Conservation (phyloP, 64 coral and sea anemone genomes). For the Montipora capricornis region DNA sequence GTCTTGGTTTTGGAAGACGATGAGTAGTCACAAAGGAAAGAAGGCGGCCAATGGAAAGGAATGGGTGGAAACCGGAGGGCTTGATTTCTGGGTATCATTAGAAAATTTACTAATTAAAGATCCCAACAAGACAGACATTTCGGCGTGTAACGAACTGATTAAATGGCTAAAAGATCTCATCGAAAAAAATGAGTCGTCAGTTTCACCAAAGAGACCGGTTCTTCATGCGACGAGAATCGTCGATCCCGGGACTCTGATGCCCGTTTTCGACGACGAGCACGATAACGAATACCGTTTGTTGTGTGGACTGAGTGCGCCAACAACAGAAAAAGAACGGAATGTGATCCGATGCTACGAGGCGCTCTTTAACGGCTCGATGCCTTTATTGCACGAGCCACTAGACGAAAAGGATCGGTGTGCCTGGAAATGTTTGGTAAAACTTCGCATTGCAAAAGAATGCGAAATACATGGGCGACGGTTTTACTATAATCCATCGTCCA, state of each 20-base stretch:
- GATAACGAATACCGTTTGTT: background rate
- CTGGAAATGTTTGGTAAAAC: background rate
- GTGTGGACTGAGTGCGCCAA: background rate
- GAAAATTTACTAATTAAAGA: background rate
- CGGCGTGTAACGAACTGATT: background rate
- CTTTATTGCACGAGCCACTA: background rate
- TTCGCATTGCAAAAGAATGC: background rate
- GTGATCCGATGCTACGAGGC: background rate
- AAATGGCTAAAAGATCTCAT: background rate
- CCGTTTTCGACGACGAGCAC: background rate
- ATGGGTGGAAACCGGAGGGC: background rate
- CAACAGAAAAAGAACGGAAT: background rate
- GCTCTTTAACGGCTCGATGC: background rate
- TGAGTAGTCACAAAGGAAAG: background rate
- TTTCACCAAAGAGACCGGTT: background rate
- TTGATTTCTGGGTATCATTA: background rate
- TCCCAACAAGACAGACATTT: too few species aligned
- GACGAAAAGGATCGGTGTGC: background rate
- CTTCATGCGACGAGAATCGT: background rate
- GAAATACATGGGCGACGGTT: background rate
- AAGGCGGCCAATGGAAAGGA: background rate
- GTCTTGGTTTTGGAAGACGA: background rate
- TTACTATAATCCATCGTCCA: background rate
- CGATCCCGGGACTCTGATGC: background rate
- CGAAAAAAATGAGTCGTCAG: too few species aligned